Evolutionary conservation across 2,888 invertebrate genomes (phyloP).

Genomic region (Abscondita cerata): DNA sequence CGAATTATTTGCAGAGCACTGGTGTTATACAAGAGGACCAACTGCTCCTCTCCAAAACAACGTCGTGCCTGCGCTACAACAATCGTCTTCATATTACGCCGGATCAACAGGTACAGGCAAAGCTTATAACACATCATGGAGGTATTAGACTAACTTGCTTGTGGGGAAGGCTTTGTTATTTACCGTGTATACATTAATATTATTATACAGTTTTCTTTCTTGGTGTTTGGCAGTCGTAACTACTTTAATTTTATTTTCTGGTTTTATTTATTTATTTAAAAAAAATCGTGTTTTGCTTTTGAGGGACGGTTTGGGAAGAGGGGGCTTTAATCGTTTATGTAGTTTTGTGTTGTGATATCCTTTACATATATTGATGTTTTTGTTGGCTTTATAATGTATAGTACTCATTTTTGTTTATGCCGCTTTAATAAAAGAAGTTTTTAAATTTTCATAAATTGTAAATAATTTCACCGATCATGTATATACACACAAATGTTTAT

Average conservation of each 20-base stretch:
- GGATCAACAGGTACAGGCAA: conserved; percentile 59
- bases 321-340: conserved; percentile 9
- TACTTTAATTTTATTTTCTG: conserved; percentile 1
- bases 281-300: conserved; percentile 14
- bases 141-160: conserved; percentile 39
- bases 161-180: conserved; percentile 34
- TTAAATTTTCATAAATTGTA: too few relatives aligned
- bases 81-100: conserved; percentile 63
- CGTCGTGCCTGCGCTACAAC: conserved; percentile 60
- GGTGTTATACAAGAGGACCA: conserved; percentile 69
- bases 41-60: conserved; percentile 60
- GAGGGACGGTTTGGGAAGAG: too few relatives aligned
- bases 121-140: conserved; percentile 41
- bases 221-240: conserved; percentile 26
- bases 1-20: conserved; percentile 68
- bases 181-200: conserved; percentile 24
- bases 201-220: conserved; percentile 28
- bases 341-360: conserved; percentile 4
- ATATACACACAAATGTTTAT: too few relatives aligned
- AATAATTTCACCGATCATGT: too few relatives aligned
- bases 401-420: too few relatives aligned
- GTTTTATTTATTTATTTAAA: background rate
- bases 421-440: too few relatives aligned
- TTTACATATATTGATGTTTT: conserved; percentile 2
- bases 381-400: background rate